Evolutionary conservation across 92 coral and sea anemone genomes (phyloP).

Genomic region (Zoanthus solanderi): DNA sequence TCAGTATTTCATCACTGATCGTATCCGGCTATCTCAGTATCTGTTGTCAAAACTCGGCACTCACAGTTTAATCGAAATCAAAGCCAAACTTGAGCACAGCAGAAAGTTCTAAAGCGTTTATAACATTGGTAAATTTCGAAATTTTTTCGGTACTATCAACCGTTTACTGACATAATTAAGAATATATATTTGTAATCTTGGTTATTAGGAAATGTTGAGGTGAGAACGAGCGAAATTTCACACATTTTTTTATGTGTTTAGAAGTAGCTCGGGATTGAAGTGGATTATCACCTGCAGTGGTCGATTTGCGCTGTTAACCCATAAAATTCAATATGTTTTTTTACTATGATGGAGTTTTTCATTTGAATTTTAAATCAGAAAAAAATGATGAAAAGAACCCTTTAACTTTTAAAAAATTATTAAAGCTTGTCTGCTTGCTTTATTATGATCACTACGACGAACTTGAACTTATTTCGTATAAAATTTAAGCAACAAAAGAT

Average conservation of each 20-base stretch:
- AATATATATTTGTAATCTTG: not conserved
- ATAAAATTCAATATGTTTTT: not conserved
- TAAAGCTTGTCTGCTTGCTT: not conserved
- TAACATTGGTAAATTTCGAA: not conserved
- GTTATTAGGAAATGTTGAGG: not conserved
- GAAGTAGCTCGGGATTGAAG: not conserved
- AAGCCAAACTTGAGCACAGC: not conserved
- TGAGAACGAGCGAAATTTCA: conserved; percentile 5
- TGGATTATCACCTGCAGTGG: not conserved
- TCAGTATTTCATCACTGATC: too few species aligned
- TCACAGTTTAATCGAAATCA: not conserved
- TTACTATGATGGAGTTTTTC: not conserved
- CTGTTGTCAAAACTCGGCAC: too few species aligned
- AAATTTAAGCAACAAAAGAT: not conserved
- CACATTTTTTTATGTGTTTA: not conserved
- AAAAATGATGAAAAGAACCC: not conserved
- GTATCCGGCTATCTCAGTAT: too few species aligned
- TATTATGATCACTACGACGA: not conserved
- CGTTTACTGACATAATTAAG: not conserved
- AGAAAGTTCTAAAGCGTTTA: not conserved
- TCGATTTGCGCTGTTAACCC: not conserved
- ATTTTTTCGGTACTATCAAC: not conserved
- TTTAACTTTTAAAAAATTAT: not conserved
- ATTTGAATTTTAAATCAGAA: not conserved
- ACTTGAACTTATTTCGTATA: not conserved